Percentiles rank a stretch among this genome's conserved stretches.
Conservation (phyloP, 1,140 invertebrate species). For the Stegodyphus dumicola region DNA sequence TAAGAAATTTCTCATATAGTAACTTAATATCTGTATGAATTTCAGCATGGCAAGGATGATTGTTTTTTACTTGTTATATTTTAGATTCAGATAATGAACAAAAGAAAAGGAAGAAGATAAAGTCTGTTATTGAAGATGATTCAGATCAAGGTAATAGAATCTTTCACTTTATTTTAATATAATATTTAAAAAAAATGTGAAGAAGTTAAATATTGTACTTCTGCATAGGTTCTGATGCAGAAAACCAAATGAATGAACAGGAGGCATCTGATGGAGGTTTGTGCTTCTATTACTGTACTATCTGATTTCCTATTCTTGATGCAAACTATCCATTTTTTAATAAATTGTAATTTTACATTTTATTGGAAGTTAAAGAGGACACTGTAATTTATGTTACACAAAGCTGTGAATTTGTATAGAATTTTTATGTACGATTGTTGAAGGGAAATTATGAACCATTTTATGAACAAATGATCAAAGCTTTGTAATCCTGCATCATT, state of each 20-base stretch:
- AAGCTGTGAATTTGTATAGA: not conserved
- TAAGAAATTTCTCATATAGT: no score
- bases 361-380: not conserved
- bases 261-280: constrained; percentile 31
- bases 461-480: not conserved
- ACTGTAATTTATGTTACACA: not conserved
- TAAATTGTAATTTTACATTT: not conserved
- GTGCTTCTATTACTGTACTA: not conserved
- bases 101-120: constrained; percentile 36
- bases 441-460: not conserved
- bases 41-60: not conserved
- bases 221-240: constrained; percentile 15
- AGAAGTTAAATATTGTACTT: not conserved
- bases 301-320: not conserved
- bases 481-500: no score
- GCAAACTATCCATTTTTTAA: not conserved
- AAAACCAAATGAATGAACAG: not conserved
- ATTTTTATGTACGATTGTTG: not conserved
- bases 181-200: not conserved
- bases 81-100: constrained; percentile 22
- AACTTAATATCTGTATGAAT: no score
- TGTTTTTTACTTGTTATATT: not conserved
- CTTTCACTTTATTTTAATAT: not conserved
- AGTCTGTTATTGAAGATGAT: constrained; percentile 1
- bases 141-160: constrained; percentile 32